Conservation (phyloP, 2,888 invertebrate genomes). For the Apotomis turbidana region DNA sequence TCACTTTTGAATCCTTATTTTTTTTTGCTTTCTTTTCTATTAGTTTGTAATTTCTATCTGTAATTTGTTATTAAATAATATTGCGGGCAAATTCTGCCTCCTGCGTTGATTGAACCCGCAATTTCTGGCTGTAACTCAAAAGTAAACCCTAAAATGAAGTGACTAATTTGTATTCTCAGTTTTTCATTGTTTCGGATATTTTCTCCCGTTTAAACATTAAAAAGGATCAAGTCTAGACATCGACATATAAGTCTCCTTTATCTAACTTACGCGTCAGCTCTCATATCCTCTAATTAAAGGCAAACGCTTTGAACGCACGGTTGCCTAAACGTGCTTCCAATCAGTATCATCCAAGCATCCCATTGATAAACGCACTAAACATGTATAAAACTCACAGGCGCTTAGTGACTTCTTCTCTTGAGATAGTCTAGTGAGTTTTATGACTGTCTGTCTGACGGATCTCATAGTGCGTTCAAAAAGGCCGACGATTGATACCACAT, state of each 20-base stretch:
- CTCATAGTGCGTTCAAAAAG: constrained; percentile 68
- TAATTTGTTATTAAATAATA: too few species aligned
- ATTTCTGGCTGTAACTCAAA: background rate
- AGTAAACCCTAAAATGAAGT: background rate
- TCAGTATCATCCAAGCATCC: constrained; percentile 59
- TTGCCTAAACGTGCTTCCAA: constrained; percentile 76
- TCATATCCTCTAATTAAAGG: constrained; percentile 76
- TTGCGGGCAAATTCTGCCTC: too few species aligned
- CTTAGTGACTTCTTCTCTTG: background rate
- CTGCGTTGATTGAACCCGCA: too few species aligned
- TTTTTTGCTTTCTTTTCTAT: too few species aligned
- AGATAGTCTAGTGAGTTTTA: constrained; percentile 61
- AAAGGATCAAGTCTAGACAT: constrained; percentile 28
- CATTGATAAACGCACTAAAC: background rate
- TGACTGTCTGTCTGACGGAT: constrained; percentile 70
- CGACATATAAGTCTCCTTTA: constrained; percentile 21
- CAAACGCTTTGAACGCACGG: constrained; percentile 64
- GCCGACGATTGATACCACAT: constrained; percentile 76
- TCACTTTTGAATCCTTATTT: too few species aligned
- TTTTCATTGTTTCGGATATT: too few species aligned
- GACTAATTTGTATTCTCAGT: too few species aligned
- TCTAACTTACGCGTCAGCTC: constrained; percentile 58
- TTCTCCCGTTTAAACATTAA: background rate
- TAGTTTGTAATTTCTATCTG: too few species aligned
- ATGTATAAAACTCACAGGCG: background rate